Evolutionary conservation across 1,140 invertebrate genomes (phyloP).

Genomic region (Ericerus pela): DNA sequence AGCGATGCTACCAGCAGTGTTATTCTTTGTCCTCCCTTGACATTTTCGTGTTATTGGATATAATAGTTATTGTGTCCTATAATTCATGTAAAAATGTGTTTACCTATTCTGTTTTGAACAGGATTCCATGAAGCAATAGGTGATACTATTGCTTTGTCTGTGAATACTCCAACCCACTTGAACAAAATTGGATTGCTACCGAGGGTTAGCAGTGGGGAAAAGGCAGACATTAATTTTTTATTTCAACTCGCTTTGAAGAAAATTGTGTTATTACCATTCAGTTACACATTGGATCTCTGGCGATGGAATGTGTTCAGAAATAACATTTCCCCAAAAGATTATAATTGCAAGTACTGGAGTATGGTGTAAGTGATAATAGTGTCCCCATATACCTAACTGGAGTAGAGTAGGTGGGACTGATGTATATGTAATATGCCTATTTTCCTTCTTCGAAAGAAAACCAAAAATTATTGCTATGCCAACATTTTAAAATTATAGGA

Average conservation of each 20-base stretch:
- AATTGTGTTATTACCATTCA: constrained; percentile 74
- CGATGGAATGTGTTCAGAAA: constrained; percentile 73
- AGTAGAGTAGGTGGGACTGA: too few relatives aligned
- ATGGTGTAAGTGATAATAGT: constrained; percentile 24
- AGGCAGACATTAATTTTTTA: constrained; percentile 60
- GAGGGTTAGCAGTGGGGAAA: constrained; percentile 41
- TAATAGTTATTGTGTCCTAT: too few relatives aligned
- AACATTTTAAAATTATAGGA: too few relatives aligned
- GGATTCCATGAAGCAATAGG: constrained; percentile 86
- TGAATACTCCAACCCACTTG: constrained; percentile 62
- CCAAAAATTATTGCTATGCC: too few relatives aligned
- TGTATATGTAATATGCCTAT: too few relatives aligned
- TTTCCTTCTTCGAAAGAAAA: too few relatives aligned
- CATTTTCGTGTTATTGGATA: too few relatives aligned
- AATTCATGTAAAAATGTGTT: too few relatives aligned
- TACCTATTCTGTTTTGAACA: too few relatives aligned
- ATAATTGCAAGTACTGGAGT: constrained; percentile 57
- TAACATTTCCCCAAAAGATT: constrained; percentile 45
- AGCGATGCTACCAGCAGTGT: too few relatives aligned
- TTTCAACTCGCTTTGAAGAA: constrained; percentile 65
- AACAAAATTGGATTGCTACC: constrained; percentile 50
- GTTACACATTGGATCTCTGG: constrained; percentile 70
- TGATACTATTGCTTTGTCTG: constrained; percentile 69
- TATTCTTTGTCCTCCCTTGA: too few relatives aligned
- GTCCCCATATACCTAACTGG: too few relatives aligned